These are phyloP conservation scores for Dryocosmus kuriphilus DNA, from an alignment of 2,888 invertebrate species.

Conservation along the genomic window DNA sequence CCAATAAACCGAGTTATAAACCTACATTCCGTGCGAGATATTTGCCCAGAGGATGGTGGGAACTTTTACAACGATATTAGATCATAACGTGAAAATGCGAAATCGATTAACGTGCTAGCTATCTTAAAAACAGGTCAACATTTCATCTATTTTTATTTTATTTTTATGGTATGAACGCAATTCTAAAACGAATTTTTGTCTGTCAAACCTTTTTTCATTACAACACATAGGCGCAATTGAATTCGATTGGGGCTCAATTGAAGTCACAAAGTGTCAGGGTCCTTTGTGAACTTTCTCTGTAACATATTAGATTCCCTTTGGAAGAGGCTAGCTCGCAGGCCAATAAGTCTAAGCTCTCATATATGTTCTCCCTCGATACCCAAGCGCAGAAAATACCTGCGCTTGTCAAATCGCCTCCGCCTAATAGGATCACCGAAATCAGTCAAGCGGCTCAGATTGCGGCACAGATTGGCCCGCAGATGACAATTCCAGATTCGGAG, in stretches of 20 bases:
- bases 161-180: background rate
- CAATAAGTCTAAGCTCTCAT: slow-evolving; percentile 49
- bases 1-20: background rate
- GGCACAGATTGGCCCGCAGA: slow-evolving; percentile 68
- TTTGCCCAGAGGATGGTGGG: background rate
- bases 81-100: background rate
- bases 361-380: slow-evolving; percentile 42
- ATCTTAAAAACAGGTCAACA: too few species aligned
- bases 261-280: slow-evolving; percentile 35
- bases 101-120: too few species aligned
- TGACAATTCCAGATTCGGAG: slow-evolving; percentile 70
- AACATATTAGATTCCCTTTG: slow-evolving; percentile 35
- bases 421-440: slow-evolving; percentile 76
- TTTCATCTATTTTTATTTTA: background rate
- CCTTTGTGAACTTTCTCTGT: slow-evolving; percentile 29
- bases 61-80: background rate
- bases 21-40: background rate
- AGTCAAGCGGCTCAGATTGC: slow-evolving; percentile 70
- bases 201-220: background rate
- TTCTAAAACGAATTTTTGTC: background rate
- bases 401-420: slow-evolving; percentile 65
- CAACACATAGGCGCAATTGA: slow-evolving; percentile 25
- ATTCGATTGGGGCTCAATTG: slow-evolving; percentile 23
- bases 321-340: slow-evolving; percentile 36
- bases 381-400: slow-evolving; percentile 61